phyloP scores from a whole-genome alignment of 2,797 vertebrate species.

The Amniataba percoides region DNA sequence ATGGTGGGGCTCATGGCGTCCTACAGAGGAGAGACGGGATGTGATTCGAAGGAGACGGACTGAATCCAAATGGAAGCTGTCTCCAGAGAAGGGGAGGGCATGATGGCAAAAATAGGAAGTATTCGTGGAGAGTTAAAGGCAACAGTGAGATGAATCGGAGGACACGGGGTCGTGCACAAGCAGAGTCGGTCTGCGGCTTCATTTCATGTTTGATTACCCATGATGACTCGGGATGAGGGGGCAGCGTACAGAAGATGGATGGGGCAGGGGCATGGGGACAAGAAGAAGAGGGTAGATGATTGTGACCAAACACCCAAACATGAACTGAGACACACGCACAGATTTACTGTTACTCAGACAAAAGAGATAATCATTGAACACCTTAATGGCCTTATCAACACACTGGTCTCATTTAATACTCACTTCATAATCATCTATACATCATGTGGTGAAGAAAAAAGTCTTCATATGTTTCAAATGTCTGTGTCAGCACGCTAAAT shows the following conservation, averaged over 20 bases:
- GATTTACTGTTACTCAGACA: conserved; percentile 7
- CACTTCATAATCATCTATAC: not conserved
- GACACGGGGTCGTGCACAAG: conserved; percentile 2
- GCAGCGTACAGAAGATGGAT: conserved; percentile 39
- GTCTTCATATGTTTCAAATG: not conserved
- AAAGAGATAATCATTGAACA: not conserved
- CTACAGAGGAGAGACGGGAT: conserved; percentile 23
- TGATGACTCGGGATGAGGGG: conserved; percentile 43
- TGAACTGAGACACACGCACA: conserved; percentile 24
- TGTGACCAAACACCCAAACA: conserved; percentile 23
- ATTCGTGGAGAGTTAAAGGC: not conserved
- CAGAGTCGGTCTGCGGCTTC: conserved; percentile 27
- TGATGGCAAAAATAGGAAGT: conserved; percentile 1
- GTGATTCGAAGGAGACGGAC: conserved; percentile 30
- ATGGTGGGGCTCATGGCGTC: conserved; percentile 48
- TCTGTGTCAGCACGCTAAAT: not conserved
- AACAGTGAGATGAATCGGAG: conserved; percentile 31
- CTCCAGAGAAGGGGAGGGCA: not conserved
- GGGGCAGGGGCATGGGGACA: conserved; percentile 4
- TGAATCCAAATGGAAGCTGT: conserved; percentile 27
- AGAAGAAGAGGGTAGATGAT: conserved; percentile 11
- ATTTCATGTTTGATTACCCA: conserved; percentile 61
- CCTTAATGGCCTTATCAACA: conserved; percentile 7
- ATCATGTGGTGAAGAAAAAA: not conserved
- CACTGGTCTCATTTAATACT: not conserved